phyloP scores from a whole-genome alignment of 2,113 vertebrate genomes.

The Dromiciops gliroides region DNA sequence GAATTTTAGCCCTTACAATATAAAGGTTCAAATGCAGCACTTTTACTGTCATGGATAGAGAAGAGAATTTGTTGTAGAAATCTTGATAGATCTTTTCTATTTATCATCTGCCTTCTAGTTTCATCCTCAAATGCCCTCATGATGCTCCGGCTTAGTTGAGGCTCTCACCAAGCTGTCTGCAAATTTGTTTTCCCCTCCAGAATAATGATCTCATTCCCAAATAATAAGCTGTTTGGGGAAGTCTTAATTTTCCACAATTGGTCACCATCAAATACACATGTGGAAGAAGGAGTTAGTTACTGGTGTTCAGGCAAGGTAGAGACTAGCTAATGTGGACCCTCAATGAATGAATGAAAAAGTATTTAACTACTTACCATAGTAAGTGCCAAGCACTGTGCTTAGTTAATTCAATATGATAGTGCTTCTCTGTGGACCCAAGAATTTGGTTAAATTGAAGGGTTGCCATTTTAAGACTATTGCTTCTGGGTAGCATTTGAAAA shows the following conservation, averaged over 20 bases:
- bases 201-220: background rate
- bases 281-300: background rate
- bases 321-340: background rate
- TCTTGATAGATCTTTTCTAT: background rate
- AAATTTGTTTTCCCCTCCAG: background rate
- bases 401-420: background rate
- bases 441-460: slow-evolving; percentile 25
- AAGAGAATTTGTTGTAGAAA: background rate
- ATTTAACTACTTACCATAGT: background rate
- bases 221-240: background rate
- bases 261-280: background rate
- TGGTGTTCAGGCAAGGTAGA: background rate
- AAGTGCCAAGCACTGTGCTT: background rate
- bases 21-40: background rate
- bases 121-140: background rate
- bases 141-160: background rate
- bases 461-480: slow-evolving; percentile 1
- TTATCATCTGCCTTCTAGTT: background rate
- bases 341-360: background rate
- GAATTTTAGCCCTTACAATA: too few relatives aligned
- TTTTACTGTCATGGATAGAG: background rate
- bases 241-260: background rate
- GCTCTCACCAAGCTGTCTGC: background rate
- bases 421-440: background rate
- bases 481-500: slow-evolving; percentile 41